These are phyloP conservation scores for Gallinago media DNA, from an alignment of 2,113 vertebrate genomes.

Conservation along the genomic window DNA sequence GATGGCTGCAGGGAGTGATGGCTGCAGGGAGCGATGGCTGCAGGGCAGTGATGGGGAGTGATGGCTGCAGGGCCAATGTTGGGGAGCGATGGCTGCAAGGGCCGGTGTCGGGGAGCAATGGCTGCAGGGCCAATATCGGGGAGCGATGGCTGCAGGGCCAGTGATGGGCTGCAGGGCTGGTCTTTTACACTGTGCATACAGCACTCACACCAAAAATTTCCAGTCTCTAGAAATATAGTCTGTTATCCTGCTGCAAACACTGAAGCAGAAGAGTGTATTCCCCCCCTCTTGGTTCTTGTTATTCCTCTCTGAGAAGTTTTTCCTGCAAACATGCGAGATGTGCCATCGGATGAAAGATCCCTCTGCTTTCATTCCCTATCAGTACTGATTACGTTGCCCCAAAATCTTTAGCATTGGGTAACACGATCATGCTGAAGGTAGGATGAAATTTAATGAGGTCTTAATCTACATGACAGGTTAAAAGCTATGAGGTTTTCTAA, in stretches of 20 bases:
- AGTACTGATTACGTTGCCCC: slow-evolving; percentile 23
- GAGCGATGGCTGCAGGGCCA: no score
- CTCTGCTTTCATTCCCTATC: slow-evolving; percentile 45
- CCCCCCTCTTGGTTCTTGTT: background rate
- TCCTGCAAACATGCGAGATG: background rate
- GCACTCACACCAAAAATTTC: background rate
- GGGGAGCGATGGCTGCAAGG: no score
- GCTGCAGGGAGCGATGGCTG: no score
- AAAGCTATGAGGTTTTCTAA: slow-evolving; percentile 60
- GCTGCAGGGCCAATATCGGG: no score
- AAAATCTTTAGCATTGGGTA: slow-evolving; percentile 59
- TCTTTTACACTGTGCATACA: background rate
- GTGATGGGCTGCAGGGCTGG: background rate
- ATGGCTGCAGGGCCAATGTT: no score
- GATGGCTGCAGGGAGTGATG: no score
- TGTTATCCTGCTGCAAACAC: background rate
- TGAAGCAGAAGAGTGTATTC: background rate
- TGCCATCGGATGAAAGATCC: slow-evolving; percentile 10
- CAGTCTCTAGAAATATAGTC: background rate
- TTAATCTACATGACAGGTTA: slow-evolving; percentile 61
- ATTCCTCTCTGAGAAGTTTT: background rate
- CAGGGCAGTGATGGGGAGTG: no score
- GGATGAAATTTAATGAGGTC: slow-evolving; percentile 57
- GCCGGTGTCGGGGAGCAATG: no score
- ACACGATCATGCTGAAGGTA: slow-evolving; percentile 33